A percentile compares a stretch with the other conserved stretches of the same genome.
Conservation (phyloP, 2,797 vertebrate species). For the Gallinago stenura region DNA sequence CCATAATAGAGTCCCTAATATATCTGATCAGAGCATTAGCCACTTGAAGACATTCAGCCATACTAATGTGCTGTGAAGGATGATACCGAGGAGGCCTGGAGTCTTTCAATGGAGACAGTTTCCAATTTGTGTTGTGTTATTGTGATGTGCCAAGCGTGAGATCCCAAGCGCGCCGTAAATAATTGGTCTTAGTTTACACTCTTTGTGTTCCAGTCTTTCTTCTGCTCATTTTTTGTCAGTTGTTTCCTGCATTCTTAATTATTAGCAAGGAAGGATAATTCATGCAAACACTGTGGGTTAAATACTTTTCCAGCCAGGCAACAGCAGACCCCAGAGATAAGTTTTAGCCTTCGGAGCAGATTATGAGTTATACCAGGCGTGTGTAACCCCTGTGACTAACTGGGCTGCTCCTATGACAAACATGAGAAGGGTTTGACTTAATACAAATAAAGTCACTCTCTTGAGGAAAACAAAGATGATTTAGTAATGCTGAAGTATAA, state of each 20-base stretch:
- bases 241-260: neutral
- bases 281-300: neutral
- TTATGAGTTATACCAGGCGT: neutral
- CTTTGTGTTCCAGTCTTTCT: neutral
- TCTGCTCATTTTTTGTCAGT: neutral
- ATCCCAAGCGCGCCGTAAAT: neutral
- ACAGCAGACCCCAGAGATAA: neutral
- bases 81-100: neutral
- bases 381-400: neutral
- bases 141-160: neutral
- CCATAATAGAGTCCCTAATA: neutral
- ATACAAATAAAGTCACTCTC: neutral
- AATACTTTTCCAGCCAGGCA: neutral
- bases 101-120: neutral
- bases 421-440: neutral
- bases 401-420: neutral
- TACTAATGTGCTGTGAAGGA: neutral
- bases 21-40: neutral
- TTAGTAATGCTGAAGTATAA: neutral
- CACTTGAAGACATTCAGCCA: neutral
- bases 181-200: neutral
- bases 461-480: neutral
- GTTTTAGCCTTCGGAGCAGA: neutral
- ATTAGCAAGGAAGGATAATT: neutral
- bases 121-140: neutral